phyloP scores from a whole-genome alignment of 2,888 invertebrate species.

The Dromius quadrimaculatus region DNA sequence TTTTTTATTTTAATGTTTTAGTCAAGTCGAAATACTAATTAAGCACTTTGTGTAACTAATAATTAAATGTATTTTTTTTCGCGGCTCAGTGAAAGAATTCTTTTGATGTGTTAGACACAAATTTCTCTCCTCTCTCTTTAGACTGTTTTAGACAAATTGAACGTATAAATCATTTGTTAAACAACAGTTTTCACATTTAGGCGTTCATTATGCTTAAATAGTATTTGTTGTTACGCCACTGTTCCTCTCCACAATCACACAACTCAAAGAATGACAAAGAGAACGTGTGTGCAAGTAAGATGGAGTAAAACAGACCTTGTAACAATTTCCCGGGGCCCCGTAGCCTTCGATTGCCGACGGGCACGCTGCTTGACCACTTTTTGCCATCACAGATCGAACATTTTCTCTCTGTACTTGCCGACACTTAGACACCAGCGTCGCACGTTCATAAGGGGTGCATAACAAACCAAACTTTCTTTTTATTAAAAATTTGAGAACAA shows the following conservation, averaged over 20 bases:
- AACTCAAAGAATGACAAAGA: slow-evolving; percentile 10
- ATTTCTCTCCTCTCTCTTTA: slow-evolving; percentile 30
- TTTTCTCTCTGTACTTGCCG: slow-evolving; percentile 26
- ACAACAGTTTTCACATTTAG: too few species aligned
- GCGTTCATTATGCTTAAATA: too few species aligned
- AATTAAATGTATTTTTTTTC: slow-evolving; percentile 41
- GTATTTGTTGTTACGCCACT: too few species aligned
- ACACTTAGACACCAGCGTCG: slow-evolving; percentile 16
- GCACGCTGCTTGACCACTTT: slow-evolving; percentile 52
- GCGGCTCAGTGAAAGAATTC: slow-evolving; percentile 39
- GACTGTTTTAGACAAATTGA: slow-evolving; percentile 12
- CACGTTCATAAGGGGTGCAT: slow-evolving; percentile 18
- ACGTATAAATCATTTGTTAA: not conserved
- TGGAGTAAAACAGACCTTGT: slow-evolving; percentile 63
- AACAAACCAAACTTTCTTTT: slow-evolving; percentile 12
- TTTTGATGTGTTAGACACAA: slow-evolving; percentile 33
- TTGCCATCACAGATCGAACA: slow-evolving; percentile 30
- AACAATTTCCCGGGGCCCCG: slow-evolving; percentile 65
- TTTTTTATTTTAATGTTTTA: slow-evolving; percentile 35
- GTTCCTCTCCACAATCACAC: too few species aligned
- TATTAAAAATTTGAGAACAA: too few species aligned
- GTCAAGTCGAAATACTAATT: slow-evolving; percentile 41
- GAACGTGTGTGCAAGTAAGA: not conserved
- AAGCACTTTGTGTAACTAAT: slow-evolving; percentile 44
- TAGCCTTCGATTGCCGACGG: slow-evolving; percentile 65